Evolutionary conservation across 2,888 invertebrate genomes (phyloP), one percentile per base, ranked within the genome.

Genomic region (Acanthosepion lycidas): DNA sequence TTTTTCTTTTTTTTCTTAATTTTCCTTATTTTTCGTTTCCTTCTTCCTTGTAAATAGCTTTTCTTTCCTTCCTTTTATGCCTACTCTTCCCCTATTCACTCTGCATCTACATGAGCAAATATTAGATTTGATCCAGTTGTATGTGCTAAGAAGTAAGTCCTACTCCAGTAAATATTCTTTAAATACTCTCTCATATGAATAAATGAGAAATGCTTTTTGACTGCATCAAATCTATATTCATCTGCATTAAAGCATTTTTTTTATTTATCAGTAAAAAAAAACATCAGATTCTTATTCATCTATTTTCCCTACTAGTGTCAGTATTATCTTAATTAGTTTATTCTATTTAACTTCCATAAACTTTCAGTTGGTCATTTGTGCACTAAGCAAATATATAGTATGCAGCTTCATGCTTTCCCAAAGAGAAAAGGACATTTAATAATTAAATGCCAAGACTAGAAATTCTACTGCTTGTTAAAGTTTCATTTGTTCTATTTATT

Each of bases 171-270:
- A 78, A 78, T 78, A 78, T 78, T 28, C 20, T 59, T 78, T n/a
- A 42, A n/a, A n/a, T 78, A 78, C 28, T 28, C 78, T 78, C 6
- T 28, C 78, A 78, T 78, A 28, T 78, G 15, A 6, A 78, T 78
- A n/a, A n/a, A 78, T 78, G 78, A 12, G n/a, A n/a, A 59, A 59
- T 8, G 28, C 78, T n/a, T 78, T 78, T 28, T n/a, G 78, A 59
- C 78, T 78, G n/a, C n/a, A 78, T 78, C n/a, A n/a, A 78, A n/a
- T 78, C n/a, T 78, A n/a, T n/a, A 78, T 78, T 78, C n/a, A 23
- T 64, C 23, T 28, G 23, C 64, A 59, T 64, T 64, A 18, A 28
- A 78, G 0, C 78, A 78, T n/a, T 78, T n/a, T 78, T 9, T 78
- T 78, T 78, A 8, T n/a, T 0, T n/a, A 78, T 59, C 2, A 59